These are phyloP conservation scores for Leptodactylus fuscus DNA, from an alignment of 2,113 vertebrate genomes.

Conservation along the genomic window DNA sequence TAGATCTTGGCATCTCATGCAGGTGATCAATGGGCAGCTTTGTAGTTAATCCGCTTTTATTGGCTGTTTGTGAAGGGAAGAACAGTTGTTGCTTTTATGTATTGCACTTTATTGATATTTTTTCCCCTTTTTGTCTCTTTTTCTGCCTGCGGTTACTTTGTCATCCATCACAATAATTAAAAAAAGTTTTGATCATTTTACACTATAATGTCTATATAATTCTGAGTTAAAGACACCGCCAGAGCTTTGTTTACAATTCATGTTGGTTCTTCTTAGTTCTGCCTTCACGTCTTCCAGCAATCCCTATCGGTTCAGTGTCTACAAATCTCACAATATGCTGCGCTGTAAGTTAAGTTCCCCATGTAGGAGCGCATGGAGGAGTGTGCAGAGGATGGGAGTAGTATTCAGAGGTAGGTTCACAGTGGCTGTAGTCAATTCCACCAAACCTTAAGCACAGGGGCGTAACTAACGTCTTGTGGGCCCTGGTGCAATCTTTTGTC, in stretches of 20 bases:
- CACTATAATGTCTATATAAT: neutral
- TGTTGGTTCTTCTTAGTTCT: neutral
- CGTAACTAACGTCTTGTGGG: too few species aligned
- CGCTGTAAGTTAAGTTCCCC: too few species aligned
- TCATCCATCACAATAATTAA: neutral
- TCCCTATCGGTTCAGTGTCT: neutral
- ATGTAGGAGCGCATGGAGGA: too few species aligned
- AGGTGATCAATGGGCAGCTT: conserved; percentile 13
- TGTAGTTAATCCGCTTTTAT: conserved; percentile 12
- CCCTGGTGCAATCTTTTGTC: too few species aligned
- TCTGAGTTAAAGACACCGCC: too few species aligned
- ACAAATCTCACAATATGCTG: too few species aligned
- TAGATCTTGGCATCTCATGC: neutral
- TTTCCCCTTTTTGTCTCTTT: neutral
- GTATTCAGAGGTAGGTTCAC: too few species aligned
- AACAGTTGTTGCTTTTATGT: neutral
- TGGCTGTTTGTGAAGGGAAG: conserved; percentile 13
- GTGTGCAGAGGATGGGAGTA: too few species aligned
- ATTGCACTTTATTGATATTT: neutral
- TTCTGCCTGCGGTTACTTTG: neutral
- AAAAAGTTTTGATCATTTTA: neutral
- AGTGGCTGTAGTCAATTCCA: too few species aligned
- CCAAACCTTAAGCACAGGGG: too few species aligned
- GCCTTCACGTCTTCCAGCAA: neutral
- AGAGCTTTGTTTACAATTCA: neutral